phyloP scores from a whole-genome alignment of 2,888 invertebrate species.

The Euplagia quadripunctaria region DNA sequence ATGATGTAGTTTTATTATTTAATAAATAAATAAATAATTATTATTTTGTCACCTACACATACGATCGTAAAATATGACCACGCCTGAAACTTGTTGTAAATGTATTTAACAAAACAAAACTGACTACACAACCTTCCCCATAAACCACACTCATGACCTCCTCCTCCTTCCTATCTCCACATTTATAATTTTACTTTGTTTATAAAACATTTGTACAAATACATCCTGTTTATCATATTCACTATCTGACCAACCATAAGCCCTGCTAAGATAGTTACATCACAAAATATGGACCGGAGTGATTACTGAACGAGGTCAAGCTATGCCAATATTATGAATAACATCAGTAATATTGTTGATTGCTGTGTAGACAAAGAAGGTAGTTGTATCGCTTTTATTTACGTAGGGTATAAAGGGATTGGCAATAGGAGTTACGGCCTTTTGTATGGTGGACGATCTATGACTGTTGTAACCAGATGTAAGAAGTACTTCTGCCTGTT shows the following conservation, averaged over 20 bases:
- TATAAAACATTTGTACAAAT: constrained; percentile 50
- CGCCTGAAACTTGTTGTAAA: not conserved
- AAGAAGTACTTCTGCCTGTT: not conserved
- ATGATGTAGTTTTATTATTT: too few relatives aligned
- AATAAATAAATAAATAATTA: too few relatives aligned
- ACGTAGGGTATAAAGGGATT: constrained; percentile 14
- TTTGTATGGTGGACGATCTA: not conserved
- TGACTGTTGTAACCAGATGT: not conserved
- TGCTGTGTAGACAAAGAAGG: constrained; percentile 42
- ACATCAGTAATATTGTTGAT: constrained; percentile 37
- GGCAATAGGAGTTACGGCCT: not conserved
- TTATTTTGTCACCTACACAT: not conserved
- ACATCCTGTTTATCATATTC: constrained; percentile 53
- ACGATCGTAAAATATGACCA: not conserved
- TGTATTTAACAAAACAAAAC: not conserved
- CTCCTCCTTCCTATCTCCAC: constrained; percentile 2
- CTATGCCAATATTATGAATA: constrained; percentile 38
- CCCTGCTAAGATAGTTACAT: constrained; percentile 40
- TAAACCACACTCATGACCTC: constrained; percentile 2
- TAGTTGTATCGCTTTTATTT: constrained; percentile 27
- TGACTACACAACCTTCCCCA: not conserved
- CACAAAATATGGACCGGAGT: constrained; percentile 34
- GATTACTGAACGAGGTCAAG: constrained; percentile 43
- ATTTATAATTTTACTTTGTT: constrained; percentile 39
- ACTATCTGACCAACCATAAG: constrained; percentile 39